Conservation (phyloP, 2,888 invertebrate species). For the Iselma pallidipennis region DNA sequence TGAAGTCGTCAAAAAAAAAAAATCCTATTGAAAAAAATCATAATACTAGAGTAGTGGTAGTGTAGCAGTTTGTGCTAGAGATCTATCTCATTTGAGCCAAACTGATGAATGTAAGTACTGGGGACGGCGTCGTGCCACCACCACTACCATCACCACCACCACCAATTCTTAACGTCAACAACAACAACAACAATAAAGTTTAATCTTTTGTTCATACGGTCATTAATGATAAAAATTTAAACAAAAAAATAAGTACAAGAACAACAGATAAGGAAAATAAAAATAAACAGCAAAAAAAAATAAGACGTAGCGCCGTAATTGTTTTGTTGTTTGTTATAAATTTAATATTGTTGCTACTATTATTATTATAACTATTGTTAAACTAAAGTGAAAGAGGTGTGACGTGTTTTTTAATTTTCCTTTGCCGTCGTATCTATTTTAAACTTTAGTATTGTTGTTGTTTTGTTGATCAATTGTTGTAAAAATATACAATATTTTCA, state of each 20-base stretch:
- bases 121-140: slow-evolving; percentile 3
- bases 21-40: too few relatives aligned
- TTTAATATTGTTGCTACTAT: background rate
- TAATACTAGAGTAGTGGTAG: background rate
- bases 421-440: background rate
- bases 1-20: too few relatives aligned
- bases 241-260: slow-evolving; percentile 4
- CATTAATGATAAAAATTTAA: background rate
- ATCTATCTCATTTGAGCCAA: slow-evolving; percentile 31
- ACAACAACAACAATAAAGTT: background rate
- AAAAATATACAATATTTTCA: slow-evolving; percentile 4
- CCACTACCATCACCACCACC: slow-evolving; percentile 12
- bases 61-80: slow-evolving; percentile 15
- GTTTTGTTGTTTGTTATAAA: slow-evolving; percentile 5
- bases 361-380: background rate
- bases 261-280: too few relatives aligned
- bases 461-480: background rate
- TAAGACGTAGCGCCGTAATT: slow-evolving; percentile 12
- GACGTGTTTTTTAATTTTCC: background rate
- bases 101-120: slow-evolving; percentile 45
- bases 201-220: background rate
- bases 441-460: background rate
- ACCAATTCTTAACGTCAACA: slow-evolving; percentile 11
- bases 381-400: slow-evolving; percentile 1
- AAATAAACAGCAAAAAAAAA: background rate